A percentile compares a stretch with the other conserved stretches of the same genome.
Evolutionary conservation across 2,113 vertebrate genomes (phyloP).

Genomic region (Rhinolophus sinicus): DNA sequence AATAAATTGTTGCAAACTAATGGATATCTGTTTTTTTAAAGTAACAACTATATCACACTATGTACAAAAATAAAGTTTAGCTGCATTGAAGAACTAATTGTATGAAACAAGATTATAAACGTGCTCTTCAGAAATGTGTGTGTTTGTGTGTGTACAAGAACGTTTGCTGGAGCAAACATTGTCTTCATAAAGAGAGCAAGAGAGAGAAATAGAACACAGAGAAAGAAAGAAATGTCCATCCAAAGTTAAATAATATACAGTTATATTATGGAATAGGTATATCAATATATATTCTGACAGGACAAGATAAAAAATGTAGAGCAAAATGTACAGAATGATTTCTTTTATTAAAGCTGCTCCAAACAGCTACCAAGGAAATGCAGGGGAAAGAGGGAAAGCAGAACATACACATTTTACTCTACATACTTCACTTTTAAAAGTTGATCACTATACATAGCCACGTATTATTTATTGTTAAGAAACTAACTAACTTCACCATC

Average conservation of each 20-base stretch:
- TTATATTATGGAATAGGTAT: not conserved
- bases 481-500: not conserved
- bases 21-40: not conserved
- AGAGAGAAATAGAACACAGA: not conserved
- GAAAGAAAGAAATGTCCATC: not conserved
- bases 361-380: not conserved
- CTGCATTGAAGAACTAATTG: not conserved
- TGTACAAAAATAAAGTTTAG: not conserved
- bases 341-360: not conserved
- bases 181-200: not conserved
- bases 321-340: not conserved
- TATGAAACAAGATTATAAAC: constrained; percentile 20
- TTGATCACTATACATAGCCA: not conserved
- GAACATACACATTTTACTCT: not conserved
- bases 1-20: not conserved
- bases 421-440: not conserved
- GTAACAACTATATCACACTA: not conserved
- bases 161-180: not conserved
- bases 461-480: not conserved
- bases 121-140: not conserved
- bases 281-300: not conserved
- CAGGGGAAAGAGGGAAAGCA: not conserved
- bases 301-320: not conserved
- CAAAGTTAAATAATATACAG: not conserved
- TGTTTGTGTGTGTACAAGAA: not conserved